Evolutionary conservation across 2,888 invertebrate species (phyloP).

Genomic region (Drosophila eohydei): DNA sequence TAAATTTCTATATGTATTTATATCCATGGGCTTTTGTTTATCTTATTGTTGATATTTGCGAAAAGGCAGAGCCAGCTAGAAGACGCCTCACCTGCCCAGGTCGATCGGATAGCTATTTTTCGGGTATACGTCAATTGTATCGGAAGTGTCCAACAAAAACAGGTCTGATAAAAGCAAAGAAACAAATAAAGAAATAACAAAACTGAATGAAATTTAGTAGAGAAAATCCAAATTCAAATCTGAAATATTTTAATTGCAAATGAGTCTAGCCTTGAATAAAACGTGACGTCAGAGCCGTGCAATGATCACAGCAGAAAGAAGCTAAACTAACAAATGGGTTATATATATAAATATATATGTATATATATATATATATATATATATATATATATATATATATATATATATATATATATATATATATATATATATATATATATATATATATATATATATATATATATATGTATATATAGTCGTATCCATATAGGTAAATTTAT

Average conservation of each 20-base stretch:
- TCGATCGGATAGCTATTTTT: slow-evolving; percentile 3
- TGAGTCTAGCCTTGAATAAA: slow-evolving; percentile 45
- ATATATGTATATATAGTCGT: not conserved
- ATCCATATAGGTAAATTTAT: not conserved
- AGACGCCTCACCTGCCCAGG: slow-evolving; percentile 49
- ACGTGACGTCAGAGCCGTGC: slow-evolving; percentile 64
- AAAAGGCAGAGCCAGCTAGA: slow-evolving; percentile 24
- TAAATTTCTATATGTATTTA: slow-evolving; percentile 18
- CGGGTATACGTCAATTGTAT: slow-evolving; percentile 70
- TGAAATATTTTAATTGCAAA: slow-evolving; percentile 76
- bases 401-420: not conserved
- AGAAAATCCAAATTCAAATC: slow-evolving; percentile 37
- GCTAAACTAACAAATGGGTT: not conserved
- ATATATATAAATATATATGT: not conserved
- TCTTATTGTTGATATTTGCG: slow-evolving; percentile 46
- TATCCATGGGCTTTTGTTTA: slow-evolving; percentile 53
- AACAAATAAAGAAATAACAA: slow-evolving; percentile 10
- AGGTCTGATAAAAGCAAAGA: slow-evolving; percentile 58
- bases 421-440: not conserved
- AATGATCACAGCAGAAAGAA: slow-evolving; percentile 16
- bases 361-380: too few relatives aligned
- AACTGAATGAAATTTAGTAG: slow-evolving; percentile 60
- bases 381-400: not conserved
- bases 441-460: not conserved
- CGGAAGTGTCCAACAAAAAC: slow-evolving; percentile 71